These are phyloP conservation scores for Erebia palarica DNA, from an alignment of 2,888 invertebrate genomes.

Conservation along the genomic window DNA sequence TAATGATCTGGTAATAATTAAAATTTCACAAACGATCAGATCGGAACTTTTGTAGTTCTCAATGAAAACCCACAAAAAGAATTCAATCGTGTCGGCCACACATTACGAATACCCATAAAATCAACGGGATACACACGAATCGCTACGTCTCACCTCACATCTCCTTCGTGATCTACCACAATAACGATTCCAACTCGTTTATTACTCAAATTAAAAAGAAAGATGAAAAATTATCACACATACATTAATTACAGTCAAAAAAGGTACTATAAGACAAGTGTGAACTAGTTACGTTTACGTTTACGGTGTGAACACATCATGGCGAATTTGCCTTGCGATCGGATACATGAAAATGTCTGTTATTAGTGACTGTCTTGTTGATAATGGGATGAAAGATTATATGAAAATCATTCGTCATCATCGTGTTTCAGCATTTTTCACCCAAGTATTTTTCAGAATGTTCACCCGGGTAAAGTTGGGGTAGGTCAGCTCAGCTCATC, in stretches of 20 bases:
- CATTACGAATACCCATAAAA: slow-evolving; percentile 68
- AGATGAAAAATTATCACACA: slow-evolving; percentile 52
- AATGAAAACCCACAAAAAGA: slow-evolving; percentile 30
- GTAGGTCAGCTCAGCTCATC: no score
- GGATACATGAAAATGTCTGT: no score
- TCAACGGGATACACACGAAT: slow-evolving; percentile 62
- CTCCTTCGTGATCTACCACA: slow-evolving; percentile 65
- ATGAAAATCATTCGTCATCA: no score
- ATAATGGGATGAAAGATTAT: no score
- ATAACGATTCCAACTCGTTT: slow-evolving; percentile 64
- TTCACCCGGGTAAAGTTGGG: no score
- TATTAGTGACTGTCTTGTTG: no score
- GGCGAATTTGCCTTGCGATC: not conserved
- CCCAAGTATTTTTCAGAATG: no score
- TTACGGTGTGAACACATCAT: not conserved
- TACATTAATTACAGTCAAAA: slow-evolving; percentile 7
- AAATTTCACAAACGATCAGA: slow-evolving; percentile 2
- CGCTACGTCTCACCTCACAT: slow-evolving; percentile 48
- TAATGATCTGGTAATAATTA: slow-evolving; percentile 12
- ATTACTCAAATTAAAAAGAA: slow-evolving; percentile 59
- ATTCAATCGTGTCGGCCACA: slow-evolving; percentile 68
- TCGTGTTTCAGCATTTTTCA: no score
- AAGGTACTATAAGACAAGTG: not conserved
- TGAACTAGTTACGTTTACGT: no score
- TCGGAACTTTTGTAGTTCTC: slow-evolving; percentile 31